Evolutionary conservation across 1,140 invertebrate genomes (phyloP).

Genomic region (Drosophila gunungcola): DNA sequence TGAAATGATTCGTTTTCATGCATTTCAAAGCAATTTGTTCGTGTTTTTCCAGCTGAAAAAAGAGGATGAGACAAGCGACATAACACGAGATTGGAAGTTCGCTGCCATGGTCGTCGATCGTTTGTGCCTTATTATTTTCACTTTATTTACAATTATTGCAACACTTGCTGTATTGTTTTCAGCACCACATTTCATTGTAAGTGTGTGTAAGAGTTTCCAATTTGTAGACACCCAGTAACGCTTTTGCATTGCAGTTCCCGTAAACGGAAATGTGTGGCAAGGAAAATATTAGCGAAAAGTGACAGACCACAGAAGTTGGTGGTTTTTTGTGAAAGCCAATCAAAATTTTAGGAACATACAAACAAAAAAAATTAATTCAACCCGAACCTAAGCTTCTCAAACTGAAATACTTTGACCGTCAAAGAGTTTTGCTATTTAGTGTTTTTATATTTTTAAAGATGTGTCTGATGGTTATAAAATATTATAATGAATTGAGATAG

Average conservation of each 20-base stretch:
- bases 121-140: slow-evolving; percentile 99
- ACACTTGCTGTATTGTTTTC: slow-evolving; percentile 97
- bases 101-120: slow-evolving; percentile 99
- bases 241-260: slow-evolving; percentile 59
- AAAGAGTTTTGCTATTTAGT: slow-evolving; percentile 32
- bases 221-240: neutral
- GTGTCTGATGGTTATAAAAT: slow-evolving; percentile 33
- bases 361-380: neutral
- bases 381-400: slow-evolving; percentile 3
- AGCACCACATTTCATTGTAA: slow-evolving; percentile 93
- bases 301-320: slow-evolving; percentile 5
- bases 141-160: slow-evolving; percentile 98
- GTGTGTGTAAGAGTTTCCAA: neutral
- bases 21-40: neutral
- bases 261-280: slow-evolving; percentile 35
- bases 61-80: slow-evolving; percentile 94
- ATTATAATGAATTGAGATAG: slow-evolving; percentile 33
- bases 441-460: slow-evolving; percentile 30
- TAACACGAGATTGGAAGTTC: slow-evolving; percentile 99
- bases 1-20: neutral
- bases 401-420: slow-evolving; percentile 6
- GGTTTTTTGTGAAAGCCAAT: slow-evolving; percentile 18
- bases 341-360: slow-evolving; percentile 21
- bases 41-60: slow-evolving; percentile 89
- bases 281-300: slow-evolving; percentile 12